Base-by-base conservation (phyloP, 1,140 invertebrate genomes). In the Drosophila ambigua region DNA sequence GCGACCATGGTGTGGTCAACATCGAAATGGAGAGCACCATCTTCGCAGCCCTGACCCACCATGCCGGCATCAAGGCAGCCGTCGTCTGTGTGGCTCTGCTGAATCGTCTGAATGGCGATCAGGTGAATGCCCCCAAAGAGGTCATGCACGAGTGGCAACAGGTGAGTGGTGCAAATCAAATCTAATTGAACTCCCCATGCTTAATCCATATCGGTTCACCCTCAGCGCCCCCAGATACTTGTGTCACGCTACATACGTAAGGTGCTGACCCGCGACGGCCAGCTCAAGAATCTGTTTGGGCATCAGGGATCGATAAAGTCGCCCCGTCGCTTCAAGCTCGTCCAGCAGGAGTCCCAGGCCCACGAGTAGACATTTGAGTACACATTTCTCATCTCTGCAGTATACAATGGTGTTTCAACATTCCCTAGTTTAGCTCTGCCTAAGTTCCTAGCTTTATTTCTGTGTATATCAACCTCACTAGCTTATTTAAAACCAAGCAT, bases 1-100 rank as follows among this genome's bases (percentile, higher is more conserved):
- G 96, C 44, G 94, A 96, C 16, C 92, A 94, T 20, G 97, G 97
- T 2, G 96, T 99, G 4, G 94, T 96, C 1, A 99, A 99, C 91
- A 99, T 99, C 77, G 99, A 99, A 93, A 99, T 99, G 98, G 99
- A 99, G 92, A 95, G 96, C 24, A 91, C 90, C 20, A 91, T 92
- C 35, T 99, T 99, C 91, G 97, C 98, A 0, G 97, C 98, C 0
- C 94, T 99, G 20, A 99, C 98, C 9, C 96, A 98, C 91, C 96
- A 97, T 90, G 98, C 98, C n/a, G 97, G 97, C 9, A 96, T 99
- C 61, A 96, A 96, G 93, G 96, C 97, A 7, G 98, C 97, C 5
- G 96, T 99, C 20, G 94, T 99, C 15, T 99, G 98, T 91, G 98
- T 99, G 6, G 96, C 98, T 0, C 91, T 99, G 1, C 91, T 99